Conservation (phyloP, 1,140 invertebrate genomes). For the Vanessa tameamea region DNA sequence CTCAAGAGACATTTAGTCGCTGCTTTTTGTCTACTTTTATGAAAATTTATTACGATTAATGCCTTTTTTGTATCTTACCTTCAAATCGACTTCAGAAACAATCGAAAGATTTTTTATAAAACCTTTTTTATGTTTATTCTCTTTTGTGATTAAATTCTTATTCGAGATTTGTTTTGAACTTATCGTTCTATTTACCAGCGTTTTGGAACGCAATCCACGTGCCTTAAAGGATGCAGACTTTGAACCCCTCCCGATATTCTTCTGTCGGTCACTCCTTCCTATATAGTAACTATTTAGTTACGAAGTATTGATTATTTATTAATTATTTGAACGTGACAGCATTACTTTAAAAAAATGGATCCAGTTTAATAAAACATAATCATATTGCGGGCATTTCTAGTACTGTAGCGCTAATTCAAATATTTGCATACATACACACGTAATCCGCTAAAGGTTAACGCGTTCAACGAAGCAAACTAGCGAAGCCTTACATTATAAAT, state of each 20-base stretch:
- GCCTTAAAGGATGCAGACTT: neutral
- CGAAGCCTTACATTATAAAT: no score
- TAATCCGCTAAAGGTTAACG: no score
- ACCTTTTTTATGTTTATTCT: neutral
- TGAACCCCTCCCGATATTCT: neutral
- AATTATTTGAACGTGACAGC: neutral
- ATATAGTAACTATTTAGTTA: conserved; percentile 3
- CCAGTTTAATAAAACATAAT: neutral
- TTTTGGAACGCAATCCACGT: neutral
- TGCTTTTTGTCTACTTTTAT: neutral
- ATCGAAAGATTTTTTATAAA: no score
- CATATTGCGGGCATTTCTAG: neutral
- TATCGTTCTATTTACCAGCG: neutral
- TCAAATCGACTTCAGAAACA: neutral
- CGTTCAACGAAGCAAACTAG: no score
- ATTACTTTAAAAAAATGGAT: neutral
- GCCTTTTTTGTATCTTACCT: neutral
- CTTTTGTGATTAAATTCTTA: neutral
- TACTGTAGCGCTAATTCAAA: neutral
- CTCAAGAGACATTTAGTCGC: neutral
- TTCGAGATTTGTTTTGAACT: neutral
- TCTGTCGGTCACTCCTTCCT: neutral
- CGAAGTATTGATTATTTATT: neutral
- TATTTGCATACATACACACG: no score
- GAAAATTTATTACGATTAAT: neutral